Base-by-base conservation (phyloP, 2,888 invertebrate genomes). In the Drosophila ezoana region DNA sequence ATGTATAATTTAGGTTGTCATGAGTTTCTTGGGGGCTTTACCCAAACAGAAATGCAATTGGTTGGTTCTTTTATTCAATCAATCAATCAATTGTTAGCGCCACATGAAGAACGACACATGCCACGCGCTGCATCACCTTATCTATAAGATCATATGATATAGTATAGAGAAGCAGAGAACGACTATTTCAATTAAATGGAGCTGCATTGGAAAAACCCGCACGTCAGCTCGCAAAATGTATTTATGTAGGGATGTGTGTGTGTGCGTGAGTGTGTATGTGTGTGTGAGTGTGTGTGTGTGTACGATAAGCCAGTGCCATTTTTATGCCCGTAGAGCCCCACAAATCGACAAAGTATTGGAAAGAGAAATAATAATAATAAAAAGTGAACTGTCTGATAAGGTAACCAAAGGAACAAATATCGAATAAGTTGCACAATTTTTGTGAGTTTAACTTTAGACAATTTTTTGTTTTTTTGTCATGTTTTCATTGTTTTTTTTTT, bases 151-250 rank as follows among this genome's bases (percentile, higher is more conserved):
- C 61, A 72, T 73, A 62, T 68, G 58, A 62, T 53, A 40, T 18
- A 70, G 33, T n/a, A n/a, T n/a, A 14, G 35, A 10, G 35, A 28
- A 35, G 47, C 61, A 20, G 61, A 41, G 62, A 40, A 38, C 63
- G 44, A 49, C 41, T 32, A 20, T 58, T 66, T 66, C 57, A 79
- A 76, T 76, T 67, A 72, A 59, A 53, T 60, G 32, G n/a, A 51
- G 14, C 53, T 52, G 54, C 44, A 49, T 37, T 53, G 52, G 45
- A 60, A 18, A 59, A 60, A 57, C 41, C 37, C 33, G 56, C 16
- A 13, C 35, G 23, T 20, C 43, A 54, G 9, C 8, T 23, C 16
- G n/a, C 33, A 28, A 16, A 20, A 8, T 56, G 13, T 20, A 18
- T 16, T 23, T 23, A 23, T 23, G 8, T 28, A 8, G 28, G 28